These are phyloP conservation scores for Fistularia commersonii DNA, from an alignment of 2,797 vertebrate species.

Conservation along the genomic window DNA sequence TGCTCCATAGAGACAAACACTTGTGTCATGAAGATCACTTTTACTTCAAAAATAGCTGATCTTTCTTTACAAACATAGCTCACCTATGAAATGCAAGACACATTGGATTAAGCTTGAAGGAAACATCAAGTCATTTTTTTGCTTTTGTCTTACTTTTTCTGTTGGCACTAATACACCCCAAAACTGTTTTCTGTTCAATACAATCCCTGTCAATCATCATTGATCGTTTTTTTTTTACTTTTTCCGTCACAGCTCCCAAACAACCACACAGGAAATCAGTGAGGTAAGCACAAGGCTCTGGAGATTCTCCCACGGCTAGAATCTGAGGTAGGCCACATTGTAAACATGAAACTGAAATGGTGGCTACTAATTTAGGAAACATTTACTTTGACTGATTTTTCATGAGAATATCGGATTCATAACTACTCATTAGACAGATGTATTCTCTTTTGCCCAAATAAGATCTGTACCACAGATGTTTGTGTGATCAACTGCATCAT, in stretches of 20 bases:
- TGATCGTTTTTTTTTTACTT: conserved; percentile 64
- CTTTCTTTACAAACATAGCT: conserved; percentile 21
- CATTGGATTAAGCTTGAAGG: too few relatives aligned
- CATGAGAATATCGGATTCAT: background rate
- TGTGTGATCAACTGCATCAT: too few relatives aligned
- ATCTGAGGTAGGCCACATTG: conserved; percentile 41
- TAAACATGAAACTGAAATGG: conserved; percentile 42
- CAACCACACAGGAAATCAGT: conserved; percentile 68
- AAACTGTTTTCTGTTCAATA: conserved; percentile 20
- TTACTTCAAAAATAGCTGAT: conserved; percentile 56
- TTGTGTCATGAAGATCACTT: conserved; percentile 64
- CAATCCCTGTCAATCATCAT: conserved; percentile 48
- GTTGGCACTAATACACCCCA: conserved; percentile 17
- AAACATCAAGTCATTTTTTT: conserved; percentile 28
- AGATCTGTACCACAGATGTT: background rate
- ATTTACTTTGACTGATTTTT: conserved; percentile 14
- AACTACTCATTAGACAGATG: background rate
- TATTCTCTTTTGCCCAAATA: background rate
- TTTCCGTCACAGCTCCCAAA: conserved; percentile 52
- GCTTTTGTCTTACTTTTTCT: conserved; percentile 9
- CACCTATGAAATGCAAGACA: too few relatives aligned
- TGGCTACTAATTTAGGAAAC: conserved; percentile 27
- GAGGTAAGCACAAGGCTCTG: conserved; percentile 61
- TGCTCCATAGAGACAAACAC: conserved; percentile 62
- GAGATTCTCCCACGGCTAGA: conserved; percentile 45